Percentiles rank a stretch among this genome's conserved stretches.
These are phyloP conservation scores for Stegostoma tigrinum DNA, from an alignment of 2,113 vertebrate genomes.

Conservation along the genomic window DNA sequence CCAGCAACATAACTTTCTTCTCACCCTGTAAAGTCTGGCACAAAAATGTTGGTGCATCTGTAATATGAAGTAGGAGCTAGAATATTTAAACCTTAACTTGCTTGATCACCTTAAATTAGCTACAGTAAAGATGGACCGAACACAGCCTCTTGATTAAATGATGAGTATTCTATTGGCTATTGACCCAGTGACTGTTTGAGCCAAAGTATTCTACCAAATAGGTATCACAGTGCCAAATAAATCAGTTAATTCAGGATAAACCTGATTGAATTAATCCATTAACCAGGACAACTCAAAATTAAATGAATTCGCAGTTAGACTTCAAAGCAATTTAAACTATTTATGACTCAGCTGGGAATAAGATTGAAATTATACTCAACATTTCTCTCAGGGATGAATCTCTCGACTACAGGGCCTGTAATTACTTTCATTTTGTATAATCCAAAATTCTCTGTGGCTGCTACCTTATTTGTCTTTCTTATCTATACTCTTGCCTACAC, in stretches of 20 bases:
- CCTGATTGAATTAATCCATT: neutral
- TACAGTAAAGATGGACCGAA: neutral
- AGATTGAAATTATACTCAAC: neutral
- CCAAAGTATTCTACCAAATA: neutral
- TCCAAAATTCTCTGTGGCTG: neutral
- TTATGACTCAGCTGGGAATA: slow-evolving; percentile 1
- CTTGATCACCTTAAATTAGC: neutral
- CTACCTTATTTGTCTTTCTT: neutral
- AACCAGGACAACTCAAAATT: neutral
- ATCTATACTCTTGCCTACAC: neutral
- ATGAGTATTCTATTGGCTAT: neutral
- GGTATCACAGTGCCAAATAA: neutral
- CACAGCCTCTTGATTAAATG: neutral
- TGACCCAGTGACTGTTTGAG: neutral
- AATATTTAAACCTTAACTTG: neutral
- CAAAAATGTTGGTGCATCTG: neutral
- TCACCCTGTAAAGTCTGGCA: neutral
- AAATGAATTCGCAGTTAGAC: neutral
- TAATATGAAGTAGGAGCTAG: neutral
- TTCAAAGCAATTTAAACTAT: neutral
- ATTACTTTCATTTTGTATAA: neutral
- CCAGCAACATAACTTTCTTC: neutral
- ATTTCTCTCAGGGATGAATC: neutral
- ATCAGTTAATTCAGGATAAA: neutral
- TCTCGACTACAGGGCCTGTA: neutral